Base-by-base conservation (phyloP, 2,888 invertebrate species). In the Pardosa pseudoannulata region DNA sequence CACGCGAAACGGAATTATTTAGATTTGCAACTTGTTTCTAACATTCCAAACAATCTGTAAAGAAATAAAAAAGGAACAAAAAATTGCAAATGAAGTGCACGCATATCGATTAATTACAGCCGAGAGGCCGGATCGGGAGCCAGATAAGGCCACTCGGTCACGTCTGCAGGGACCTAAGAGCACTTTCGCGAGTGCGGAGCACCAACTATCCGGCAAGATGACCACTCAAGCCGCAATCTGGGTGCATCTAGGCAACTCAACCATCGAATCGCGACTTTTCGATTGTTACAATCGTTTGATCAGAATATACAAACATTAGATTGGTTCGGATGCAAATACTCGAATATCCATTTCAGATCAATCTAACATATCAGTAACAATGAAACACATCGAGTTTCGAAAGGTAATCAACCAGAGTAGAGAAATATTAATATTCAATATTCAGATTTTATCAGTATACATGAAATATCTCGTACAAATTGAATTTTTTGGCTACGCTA, bases 71-170 rank as follows among this genome's bases (percentile, higher is more conserved):
- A 46, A 23, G 1, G 23, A 56, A 16, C 23, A n/a, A 56, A 56
- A 56, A 56, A 56, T 5, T 56, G 3, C 23, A 46, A 46, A 56
- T 56, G 56, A 23, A 56, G 56, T 56, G 23, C 56, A 23, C 11
- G 56, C 56, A 56, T n/a, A n/a, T 56, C 56, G 56, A 56, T 76
- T 83, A 76, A 76, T 76, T 83, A 72, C 64, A 68, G 36, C 39
- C 23, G 46, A 80, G 80, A 80, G 80, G 65, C 74, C 56, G 36
- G 70, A 70, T 75, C 41, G 76, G 39, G 31, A 75, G 27, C 62
- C 32, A 6, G 64, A 83, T 62, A 82, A 70, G 29, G 50, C 71
- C 82, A 83, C 82, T 83, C 82, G 31, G 82, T 83, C 82, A 83
- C 76, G 82, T 82, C 76, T 29, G 13, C 19, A 31, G 31, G 67